Percentiles rank a stretch among this genome's conserved stretches.
Conservation (phyloP, 2,888 invertebrate species). For the Dynastes tityus region DNA sequence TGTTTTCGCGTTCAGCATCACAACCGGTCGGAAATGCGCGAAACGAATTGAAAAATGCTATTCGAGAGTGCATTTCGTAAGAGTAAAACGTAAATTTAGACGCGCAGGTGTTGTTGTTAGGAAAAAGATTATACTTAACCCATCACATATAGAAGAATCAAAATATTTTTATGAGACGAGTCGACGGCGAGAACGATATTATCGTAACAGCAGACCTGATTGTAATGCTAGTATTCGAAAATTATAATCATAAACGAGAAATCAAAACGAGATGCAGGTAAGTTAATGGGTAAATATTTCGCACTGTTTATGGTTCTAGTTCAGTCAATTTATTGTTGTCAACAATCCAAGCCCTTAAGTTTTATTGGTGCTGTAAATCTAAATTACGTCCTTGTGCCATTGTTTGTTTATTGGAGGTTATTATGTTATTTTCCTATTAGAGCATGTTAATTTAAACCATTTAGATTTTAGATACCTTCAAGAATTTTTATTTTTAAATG, state of each 20-base stretch:
- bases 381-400: constrained; percentile 27
- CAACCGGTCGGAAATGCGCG: constrained; percentile 37
- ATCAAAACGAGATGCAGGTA: constrained; percentile 71
- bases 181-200: constrained; percentile 16
- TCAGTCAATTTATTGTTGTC: constrained; percentile 44
- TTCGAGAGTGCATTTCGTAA: constrained; percentile 56
- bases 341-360: constrained; percentile 56
- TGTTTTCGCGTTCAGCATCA: constrained; percentile 57
- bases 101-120: constrained; percentile 68
- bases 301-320: constrained; percentile 55
- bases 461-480: background rate
- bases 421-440: constrained; percentile 30
- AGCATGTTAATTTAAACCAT: background rate
- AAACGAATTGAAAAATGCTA: constrained; percentile 55
- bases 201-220: constrained; percentile 53
- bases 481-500: background rate
- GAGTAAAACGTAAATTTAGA: constrained; percentile 62
- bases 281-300: constrained; percentile 54
- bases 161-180: constrained; percentile 48
- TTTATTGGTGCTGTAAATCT: constrained; percentile 62
- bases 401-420: constrained; percentile 33
- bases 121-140: constrained; percentile 58
- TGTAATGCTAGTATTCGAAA: constrained; percentile 70
- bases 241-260: constrained; percentile 63
- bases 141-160: constrained; percentile 45